Conservation (phyloP, 2,797 vertebrate genomes). For the Hafferia zeledoni region DNA sequence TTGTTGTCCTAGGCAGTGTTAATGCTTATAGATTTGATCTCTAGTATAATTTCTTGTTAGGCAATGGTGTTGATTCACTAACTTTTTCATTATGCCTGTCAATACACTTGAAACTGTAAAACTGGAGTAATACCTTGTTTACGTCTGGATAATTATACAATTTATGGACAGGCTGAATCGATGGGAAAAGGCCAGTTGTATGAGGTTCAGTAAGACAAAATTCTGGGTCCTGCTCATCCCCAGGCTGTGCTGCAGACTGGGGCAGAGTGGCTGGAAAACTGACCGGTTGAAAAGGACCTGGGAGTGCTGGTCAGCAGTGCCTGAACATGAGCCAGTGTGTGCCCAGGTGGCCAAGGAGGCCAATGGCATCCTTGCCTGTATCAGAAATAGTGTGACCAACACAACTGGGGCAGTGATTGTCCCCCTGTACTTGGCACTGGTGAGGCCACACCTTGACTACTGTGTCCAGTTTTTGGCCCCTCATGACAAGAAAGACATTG, state of each 20-base stretch:
- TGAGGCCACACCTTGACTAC: not conserved
- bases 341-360: not conserved
- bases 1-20: not conserved
- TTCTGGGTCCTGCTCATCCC: not conserved
- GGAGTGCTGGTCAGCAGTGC: accelerated
- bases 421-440: accelerated
- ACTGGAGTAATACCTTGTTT: not conserved
- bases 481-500: not conserved
- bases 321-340: not conserved
- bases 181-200: accelerated
- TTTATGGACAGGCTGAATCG: not conserved
- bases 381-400: not conserved
- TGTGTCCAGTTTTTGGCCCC: not conserved
- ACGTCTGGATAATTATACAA: not conserved
- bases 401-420: accelerated
- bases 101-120: not conserved
- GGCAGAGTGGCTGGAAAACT: not conserved
- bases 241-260: accelerated
- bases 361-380: accelerated
- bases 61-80: not conserved
- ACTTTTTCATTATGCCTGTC: not conserved
- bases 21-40: not conserved
- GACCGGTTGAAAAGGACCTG: accelerated
- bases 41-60: not conserved
- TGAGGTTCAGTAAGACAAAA: not conserved